Percentiles rank a stretch among this genome's conserved stretches.
Conservation (phyloP, 1,140 invertebrate species). For the Cylas formicarius region DNA sequence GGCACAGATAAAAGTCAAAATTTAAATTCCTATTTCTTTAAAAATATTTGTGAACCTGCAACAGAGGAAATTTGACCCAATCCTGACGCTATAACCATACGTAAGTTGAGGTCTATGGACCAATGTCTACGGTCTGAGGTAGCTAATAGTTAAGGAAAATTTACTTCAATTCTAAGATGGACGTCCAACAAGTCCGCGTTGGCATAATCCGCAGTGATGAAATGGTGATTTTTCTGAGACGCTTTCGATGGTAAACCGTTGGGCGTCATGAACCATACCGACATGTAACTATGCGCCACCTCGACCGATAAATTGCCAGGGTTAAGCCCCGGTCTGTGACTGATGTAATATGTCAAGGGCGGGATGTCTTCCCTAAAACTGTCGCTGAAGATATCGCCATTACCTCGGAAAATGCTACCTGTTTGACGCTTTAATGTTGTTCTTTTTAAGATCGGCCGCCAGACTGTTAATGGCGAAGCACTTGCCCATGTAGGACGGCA, state of each 20-base stretch:
- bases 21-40: no score
- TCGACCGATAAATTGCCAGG: slow-evolving; percentile 11
- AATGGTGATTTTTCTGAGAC: slow-evolving; percentile 10
- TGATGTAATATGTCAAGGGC: neutral
- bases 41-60: no score
- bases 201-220: neutral
- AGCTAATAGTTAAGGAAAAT: no score
- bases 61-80: no score
- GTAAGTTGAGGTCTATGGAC: no score
- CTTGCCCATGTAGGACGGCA: slow-evolving; percentile 8
- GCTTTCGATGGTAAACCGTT: slow-evolving; percentile 8
- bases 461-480: slow-evolving; percentile 12
- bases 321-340: neutral
- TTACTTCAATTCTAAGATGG: no score
- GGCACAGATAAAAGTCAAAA: no score
- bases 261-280: slow-evolving; percentile 7
- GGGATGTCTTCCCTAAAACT: neutral
- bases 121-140: no score
- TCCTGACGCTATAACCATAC: no score
- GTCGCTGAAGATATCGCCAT: neutral
- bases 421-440: neutral
- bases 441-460: slow-evolving; percentile 8
- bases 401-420: neutral
- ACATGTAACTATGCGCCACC: slow-evolving; percentile 7
- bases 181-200: no score